Evolutionary conservation across 1,140 invertebrate genomes (phyloP).

Genomic region (Reticulitermes speratus): DNA sequence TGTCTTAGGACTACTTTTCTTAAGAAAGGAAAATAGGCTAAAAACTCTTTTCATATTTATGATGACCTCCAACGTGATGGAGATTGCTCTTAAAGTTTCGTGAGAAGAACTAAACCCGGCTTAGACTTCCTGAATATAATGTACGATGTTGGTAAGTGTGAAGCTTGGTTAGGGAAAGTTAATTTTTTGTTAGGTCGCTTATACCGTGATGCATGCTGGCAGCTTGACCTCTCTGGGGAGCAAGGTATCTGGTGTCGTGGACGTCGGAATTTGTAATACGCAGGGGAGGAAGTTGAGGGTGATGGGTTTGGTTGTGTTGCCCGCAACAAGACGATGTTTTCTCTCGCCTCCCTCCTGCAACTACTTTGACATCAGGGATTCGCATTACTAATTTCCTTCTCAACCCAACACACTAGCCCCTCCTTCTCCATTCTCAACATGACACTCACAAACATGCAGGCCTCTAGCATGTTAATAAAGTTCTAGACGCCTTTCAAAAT

Average conservation of each 20-base stretch:
- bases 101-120: too few relatives aligned
- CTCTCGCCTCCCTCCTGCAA: not conserved
- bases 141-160: too few relatives aligned
- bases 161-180: not conserved
- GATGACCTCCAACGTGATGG: too few relatives aligned
- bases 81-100: too few relatives aligned
- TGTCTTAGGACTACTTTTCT: too few relatives aligned
- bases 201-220: not conserved
- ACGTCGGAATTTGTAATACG: not conserved
- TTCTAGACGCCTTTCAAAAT: not conserved
- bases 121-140: too few relatives aligned
- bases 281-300: not conserved
- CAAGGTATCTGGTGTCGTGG: not conserved
- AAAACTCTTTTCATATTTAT: too few relatives aligned
- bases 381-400: conserved; percentile 15
- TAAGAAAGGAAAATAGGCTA: too few relatives aligned
- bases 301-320: not conserved
- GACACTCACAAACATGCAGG: not conserved
- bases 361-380: conserved; percentile 11
- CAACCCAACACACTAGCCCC: not conserved
- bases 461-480: not conserved
- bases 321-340: conserved; percentile 1
- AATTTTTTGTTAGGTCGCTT: not conserved
- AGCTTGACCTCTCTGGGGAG: not conserved
- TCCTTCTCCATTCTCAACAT: not conserved